Evolutionary conservation across 1,140 invertebrate species (phyloP).

Genomic region (Stegodyphus mimosarum): DNA sequence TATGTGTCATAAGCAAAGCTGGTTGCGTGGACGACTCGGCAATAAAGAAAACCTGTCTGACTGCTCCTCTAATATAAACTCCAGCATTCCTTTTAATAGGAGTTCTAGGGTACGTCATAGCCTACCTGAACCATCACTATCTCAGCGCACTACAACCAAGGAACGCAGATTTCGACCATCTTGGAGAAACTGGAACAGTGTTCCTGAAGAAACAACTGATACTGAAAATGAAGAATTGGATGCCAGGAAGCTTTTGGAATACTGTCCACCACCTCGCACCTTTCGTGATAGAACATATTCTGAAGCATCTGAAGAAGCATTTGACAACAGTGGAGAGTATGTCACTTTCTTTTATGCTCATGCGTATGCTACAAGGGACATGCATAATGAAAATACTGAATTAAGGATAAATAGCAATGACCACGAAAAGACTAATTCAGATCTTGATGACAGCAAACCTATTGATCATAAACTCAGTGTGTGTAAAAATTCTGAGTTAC

Average conservation of each 20-base stretch:
- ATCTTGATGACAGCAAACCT: neutral
- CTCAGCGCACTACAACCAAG: conserved; percentile 1
- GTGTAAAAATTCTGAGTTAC: neutral
- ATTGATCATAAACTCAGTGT: neutral
- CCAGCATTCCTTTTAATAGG: conserved; percentile 30
- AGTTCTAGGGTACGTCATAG: conserved; percentile 42
- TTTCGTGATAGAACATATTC: conserved; percentile 41
- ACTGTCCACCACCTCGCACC: conserved; percentile 9
- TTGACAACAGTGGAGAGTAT: conserved; percentile 63
- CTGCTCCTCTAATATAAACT: conserved; percentile 16
- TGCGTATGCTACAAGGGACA: conserved; percentile 54
- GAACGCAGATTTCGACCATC: conserved; percentile 65
- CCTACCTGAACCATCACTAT: conserved; percentile 43
- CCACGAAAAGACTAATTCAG: neutral
- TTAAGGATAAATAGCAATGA: neutral
- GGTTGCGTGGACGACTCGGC: conserved; percentile 22
- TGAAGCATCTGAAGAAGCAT: conserved; percentile 58
- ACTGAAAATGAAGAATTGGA: conserved; percentile 70
- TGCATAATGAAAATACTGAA: conserved; percentile 10
- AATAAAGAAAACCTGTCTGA: conserved; percentile 40
- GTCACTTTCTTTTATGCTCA: conserved; percentile 65
- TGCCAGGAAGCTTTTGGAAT: conserved; percentile 4
- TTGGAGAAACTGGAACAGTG: conserved; percentile 67
- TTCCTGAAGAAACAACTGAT: conserved; percentile 69
- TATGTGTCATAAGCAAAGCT: conserved; percentile 39